Percentiles rank a stretch among this genome's conserved stretches.
phyloP scores from a whole-genome alignment of 2,113 vertebrate species.

The Thermophis baileyi region DNA sequence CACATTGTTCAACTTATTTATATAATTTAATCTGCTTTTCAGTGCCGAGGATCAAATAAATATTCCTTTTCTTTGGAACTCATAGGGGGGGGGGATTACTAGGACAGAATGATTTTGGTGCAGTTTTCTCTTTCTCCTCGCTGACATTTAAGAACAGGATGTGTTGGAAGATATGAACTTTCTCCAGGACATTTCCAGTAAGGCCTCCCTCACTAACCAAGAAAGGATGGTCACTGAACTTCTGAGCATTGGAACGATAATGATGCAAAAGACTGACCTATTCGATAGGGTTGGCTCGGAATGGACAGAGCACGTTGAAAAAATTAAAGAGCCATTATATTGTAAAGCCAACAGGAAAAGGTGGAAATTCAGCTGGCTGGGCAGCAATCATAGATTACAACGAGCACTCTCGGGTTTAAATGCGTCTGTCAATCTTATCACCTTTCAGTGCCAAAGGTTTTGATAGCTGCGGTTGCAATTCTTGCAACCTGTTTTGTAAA shows the following conservation, averaged over 20 bases:
- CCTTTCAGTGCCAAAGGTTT: constrained; percentile 32
- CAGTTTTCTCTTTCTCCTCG: background rate
- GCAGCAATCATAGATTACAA: background rate
- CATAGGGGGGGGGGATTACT: background rate
- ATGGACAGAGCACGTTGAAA: constrained; percentile 12
- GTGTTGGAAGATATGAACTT: constrained; percentile 33
- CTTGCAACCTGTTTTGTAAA: background rate
- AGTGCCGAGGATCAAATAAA: constrained; percentile 2
- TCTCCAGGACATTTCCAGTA: constrained; percentile 62
- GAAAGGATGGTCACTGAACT: constrained; percentile 58
- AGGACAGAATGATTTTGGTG: background rate
- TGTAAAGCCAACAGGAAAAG: constrained; percentile 23
- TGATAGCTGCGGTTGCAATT: constrained; percentile 40
- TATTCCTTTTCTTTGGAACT: background rate
- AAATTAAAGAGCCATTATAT: constrained; percentile 7
- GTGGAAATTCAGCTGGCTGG: background rate
- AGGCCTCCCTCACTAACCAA: constrained; percentile 31
- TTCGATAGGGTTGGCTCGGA: background rate
- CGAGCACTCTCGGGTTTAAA: background rate
- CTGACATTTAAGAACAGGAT: constrained; percentile 46
- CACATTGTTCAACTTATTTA: background rate
- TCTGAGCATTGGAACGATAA: constrained; percentile 39
- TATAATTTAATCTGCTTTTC: background rate
- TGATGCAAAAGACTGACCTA: constrained; percentile 35
- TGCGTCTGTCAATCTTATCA: constrained; percentile 21